Base-by-base conservation (phyloP, 35 echinoderm and acorn worm species). In the Chiridota heheva region DNA sequence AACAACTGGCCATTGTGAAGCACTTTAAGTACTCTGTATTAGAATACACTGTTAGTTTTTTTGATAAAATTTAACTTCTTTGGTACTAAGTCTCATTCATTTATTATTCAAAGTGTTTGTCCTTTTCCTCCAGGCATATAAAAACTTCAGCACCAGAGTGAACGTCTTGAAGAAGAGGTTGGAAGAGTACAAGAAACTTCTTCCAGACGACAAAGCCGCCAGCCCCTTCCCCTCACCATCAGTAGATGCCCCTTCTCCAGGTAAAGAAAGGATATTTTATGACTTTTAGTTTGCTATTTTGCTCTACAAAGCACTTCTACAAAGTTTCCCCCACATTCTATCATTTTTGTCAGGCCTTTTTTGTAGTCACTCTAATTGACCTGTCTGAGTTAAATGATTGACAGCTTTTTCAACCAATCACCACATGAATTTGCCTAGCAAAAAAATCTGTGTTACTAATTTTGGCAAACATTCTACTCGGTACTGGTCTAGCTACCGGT, bases 81-180 rank as follows among this genome's bases (percentile, higher is more conserved):
- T n/a, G n/a, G n/a, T n/a, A n/a, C n/a, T n/a, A n/a, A n/a, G n/a
- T n/a, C n/a, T n/a, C n/a, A n/a, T n/a, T n/a, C n/a, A n/a, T n/a
- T n/a, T n/a, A n/a, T n/a, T n/a, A n/a, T n/a, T n/a, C n/a, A n/a
- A n/a, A n/a, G 33, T 43, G 31, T 44, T 72, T 31, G 40, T 4
- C 40, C 18, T 42, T 72, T 44, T 5, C n/a, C 20, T 78, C 5
- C 80, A 97, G 93, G 93, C 93, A 45, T 97, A 97, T 62, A 97
- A 87, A 78, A 97, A 97, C 63, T 97, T 97, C 81, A 89, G 93
- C 36, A 97, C 89, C 27, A 58, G 92, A 53, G 91, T 93, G 17
- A 74, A 67, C 4, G 88, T 86, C 45, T 53, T 82, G 44, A 96
- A 96, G 88, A 97, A 97, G 71, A 44, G 93, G 6, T 75, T 97